Evolutionary conservation across 2,888 invertebrate species (phyloP).

Genomic region (Pyrrhia umbra): DNA sequence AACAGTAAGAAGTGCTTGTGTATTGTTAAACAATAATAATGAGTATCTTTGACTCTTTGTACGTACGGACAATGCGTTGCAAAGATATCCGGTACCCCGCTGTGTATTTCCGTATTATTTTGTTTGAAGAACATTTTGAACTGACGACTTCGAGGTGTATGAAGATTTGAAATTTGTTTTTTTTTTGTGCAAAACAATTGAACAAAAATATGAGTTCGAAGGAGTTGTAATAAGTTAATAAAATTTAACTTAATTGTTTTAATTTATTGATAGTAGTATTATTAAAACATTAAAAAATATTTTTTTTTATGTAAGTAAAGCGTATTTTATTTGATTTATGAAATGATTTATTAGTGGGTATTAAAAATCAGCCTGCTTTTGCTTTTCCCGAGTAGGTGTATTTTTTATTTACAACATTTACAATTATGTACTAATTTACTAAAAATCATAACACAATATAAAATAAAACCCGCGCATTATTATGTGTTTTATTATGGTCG

Average conservation of each 20-base stretch:
- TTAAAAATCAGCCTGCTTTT: too few relatives aligned
- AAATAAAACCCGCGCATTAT: not conserved
- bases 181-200: not conserved
- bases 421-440: too few relatives aligned
- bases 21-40: slow-evolving; percentile 41
- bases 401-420: too few relatives aligned
- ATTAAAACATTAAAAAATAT: too few relatives aligned
- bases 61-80: slow-evolving; percentile 41
- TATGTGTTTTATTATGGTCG: too few relatives aligned
- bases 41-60: slow-evolving; percentile 52
- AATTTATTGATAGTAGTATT: too few relatives aligned
- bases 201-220: slow-evolving; percentile 2
- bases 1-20: slow-evolving; percentile 34
- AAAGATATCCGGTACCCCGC: slow-evolving; percentile 59
- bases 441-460: too few relatives aligned
- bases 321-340: too few relatives aligned
- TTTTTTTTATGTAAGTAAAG: too few relatives aligned
- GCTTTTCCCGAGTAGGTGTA: too few relatives aligned
- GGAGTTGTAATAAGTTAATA: not conserved
- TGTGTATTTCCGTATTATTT: slow-evolving; percentile 57
- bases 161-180: not conserved
- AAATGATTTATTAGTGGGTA: too few relatives aligned
- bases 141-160: not conserved
- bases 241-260: not conserved
- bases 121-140: slow-evolving; percentile 23